Evolutionary conservation across 2,888 invertebrate species (phyloP).

Genomic region (Habrosyne pyritoides): DNA sequence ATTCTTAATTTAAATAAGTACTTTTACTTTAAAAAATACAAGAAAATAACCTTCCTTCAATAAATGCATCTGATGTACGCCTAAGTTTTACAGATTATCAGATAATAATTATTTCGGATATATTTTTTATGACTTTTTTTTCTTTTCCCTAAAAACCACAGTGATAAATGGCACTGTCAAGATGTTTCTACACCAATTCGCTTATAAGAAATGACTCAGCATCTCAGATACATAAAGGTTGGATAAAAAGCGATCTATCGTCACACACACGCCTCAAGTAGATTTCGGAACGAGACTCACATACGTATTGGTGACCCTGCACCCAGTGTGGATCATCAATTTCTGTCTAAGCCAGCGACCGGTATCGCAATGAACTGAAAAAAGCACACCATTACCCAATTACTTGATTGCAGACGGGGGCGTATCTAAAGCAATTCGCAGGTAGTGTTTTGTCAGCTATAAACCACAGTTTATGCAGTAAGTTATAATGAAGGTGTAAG

Average conservation of each 20-base stretch:
- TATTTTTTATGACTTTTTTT: background rate
- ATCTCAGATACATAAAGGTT: background rate
- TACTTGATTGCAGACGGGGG: background rate
- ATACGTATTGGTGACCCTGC: background rate
- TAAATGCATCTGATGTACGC: too few species aligned
- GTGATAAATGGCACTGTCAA: background rate
- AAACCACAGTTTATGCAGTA: too few species aligned
- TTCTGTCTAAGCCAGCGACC: conserved; percentile 1
- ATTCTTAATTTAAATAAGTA: too few species aligned
- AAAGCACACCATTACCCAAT: background rate
- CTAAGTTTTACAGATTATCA: too few species aligned
- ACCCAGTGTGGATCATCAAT: conserved; percentile 1
- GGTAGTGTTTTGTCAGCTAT: background rate
- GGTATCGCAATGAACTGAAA: background rate
- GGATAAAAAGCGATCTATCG: background rate
- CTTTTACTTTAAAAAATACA: too few species aligned
- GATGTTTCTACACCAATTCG: background rate
- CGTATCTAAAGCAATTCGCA: background rate
- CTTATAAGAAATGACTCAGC: background rate
- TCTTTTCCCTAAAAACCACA: background rate
- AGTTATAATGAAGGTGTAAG: too few species aligned
- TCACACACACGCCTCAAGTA: background rate
- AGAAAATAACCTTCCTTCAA: too few species aligned
- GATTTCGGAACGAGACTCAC: background rate
- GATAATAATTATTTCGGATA: too few species aligned